These are phyloP conservation scores for Oryzias celebensis DNA, from an alignment of 2,113 vertebrate genomes.

Conservation along the genomic window DNA sequence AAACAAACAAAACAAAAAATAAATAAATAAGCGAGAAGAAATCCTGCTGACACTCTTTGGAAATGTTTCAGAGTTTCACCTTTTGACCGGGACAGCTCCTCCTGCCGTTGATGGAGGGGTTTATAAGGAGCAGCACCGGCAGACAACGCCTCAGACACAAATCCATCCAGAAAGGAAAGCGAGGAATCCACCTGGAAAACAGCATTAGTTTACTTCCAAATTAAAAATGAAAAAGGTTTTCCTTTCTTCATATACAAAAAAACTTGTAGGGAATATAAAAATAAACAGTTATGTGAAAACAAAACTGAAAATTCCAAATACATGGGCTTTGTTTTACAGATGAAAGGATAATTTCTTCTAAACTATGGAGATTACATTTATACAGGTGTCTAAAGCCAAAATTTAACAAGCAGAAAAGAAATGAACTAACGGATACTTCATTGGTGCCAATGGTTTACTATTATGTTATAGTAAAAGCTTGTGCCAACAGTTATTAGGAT, in stretches of 20 bases:
- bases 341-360: background rate
- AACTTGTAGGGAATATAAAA: too few relatives aligned
- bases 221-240: background rate
- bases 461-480: too few relatives aligned
- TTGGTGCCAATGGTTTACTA: too few relatives aligned
- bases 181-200: constrained; percentile 90
- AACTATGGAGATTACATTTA: constrained; percentile 7
- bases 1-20: constrained; percentile 45
- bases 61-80: constrained; percentile 69
- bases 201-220: constrained; percentile 2
- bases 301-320: background rate
- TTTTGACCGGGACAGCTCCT: constrained; percentile 89
- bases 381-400: constrained; percentile 1
- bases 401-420: background rate
- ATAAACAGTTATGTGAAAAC: too few relatives aligned
- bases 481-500: too few relatives aligned
- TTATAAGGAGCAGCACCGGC: constrained; percentile 91
- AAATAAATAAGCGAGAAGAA: constrained; percentile 28
- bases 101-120: constrained; percentile 91
- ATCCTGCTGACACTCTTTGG: background rate
- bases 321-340: background rate
- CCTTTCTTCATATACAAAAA: too few relatives aligned
- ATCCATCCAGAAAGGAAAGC: constrained; percentile 93
- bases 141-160: constrained; percentile 90
- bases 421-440: background rate